Percentiles rank a stretch among this genome's conserved stretches.
Conservation (phyloP, 1,140 invertebrate species). For the Oncopodura yosiiana region DNA sequence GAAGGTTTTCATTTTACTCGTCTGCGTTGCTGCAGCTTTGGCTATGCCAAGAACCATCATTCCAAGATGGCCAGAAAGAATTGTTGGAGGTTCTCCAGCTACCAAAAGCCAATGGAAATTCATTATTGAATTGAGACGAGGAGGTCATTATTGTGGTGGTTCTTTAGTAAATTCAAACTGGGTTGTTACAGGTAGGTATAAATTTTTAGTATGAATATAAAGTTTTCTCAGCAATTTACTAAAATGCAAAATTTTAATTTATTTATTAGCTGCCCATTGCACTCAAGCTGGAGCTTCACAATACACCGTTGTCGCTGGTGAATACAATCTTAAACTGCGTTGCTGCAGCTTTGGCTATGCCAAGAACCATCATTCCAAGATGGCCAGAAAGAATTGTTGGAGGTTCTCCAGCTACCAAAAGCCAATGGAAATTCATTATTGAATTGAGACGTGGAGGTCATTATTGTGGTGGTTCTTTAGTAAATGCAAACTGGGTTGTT, state of each 20-base stretch:
- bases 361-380: background rate
- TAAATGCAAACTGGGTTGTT: conserved; percentile 25
- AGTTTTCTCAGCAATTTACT: background rate
- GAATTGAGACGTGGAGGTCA: conserved; percentile 20
- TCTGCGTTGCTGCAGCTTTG: too few relatives aligned
- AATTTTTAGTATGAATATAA: too few relatives aligned
- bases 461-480: conserved; percentile 25
- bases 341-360: too few relatives aligned
- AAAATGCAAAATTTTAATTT: background rate
- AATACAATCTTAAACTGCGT: conserved; percentile 8
- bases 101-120: conserved; percentile 35
- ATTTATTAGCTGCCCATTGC: conserved; percentile 13
- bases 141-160: conserved; percentile 25
- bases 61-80: conserved; percentile 9
- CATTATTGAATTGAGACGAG: conserved; percentile 21
- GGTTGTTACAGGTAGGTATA: conserved; percentile 13
- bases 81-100: conserved; percentile 35
- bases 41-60: background rate
- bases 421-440: conserved; percentile 35
- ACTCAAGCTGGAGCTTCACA: background rate
- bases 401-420: conserved; percentile 27
- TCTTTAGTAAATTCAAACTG: conserved; percentile 24
- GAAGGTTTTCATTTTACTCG: too few relatives aligned
- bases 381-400: conserved; percentile 33
- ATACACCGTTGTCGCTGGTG: conserved; percentile 22